Conservation (phyloP, 1,140 invertebrate genomes). For the Oppia nitens region DNA sequence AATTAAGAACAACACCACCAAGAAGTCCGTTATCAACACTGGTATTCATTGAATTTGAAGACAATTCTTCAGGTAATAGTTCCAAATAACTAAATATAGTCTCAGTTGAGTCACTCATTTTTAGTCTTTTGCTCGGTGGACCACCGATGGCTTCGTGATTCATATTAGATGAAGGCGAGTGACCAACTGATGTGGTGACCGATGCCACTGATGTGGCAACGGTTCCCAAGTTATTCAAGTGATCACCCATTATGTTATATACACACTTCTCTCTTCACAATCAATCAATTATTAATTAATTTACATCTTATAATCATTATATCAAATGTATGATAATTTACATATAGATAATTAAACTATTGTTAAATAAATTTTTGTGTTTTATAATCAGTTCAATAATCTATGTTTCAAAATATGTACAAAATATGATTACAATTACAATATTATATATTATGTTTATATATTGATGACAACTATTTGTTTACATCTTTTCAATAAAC, state of each 20-base stretch:
- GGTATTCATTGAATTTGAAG: neutral
- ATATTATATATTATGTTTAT: too few species aligned
- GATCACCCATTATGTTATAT: conserved; percentile 12
- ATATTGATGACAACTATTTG: too few species aligned
- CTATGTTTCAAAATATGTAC: too few species aligned
- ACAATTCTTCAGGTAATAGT: conserved; percentile 18
- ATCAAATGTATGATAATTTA: too few species aligned
- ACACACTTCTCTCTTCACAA: too few species aligned
- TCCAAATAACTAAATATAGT: conserved; percentile 2
- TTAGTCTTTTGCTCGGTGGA: conserved; percentile 15
- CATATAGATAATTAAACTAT: too few species aligned
- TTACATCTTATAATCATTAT: neutral
- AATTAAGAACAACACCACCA: neutral
- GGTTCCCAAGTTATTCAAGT: conserved; percentile 8
- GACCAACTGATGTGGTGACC: neutral
- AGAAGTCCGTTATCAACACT: conserved; percentile 7
- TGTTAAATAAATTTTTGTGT: too few species aligned
- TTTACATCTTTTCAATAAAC: too few species aligned
- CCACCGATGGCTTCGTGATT: conserved; percentile 2
- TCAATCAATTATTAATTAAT: neutral
- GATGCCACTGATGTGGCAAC: conserved; percentile 1
- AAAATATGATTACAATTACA: too few species aligned
- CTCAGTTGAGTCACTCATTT: conserved; percentile 16
- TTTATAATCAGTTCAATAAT: too few species aligned
- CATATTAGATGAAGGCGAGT: neutral